phyloP scores from a whole-genome alignment of 1,140 invertebrate genomes.

The Orchesella cincta region DNA sequence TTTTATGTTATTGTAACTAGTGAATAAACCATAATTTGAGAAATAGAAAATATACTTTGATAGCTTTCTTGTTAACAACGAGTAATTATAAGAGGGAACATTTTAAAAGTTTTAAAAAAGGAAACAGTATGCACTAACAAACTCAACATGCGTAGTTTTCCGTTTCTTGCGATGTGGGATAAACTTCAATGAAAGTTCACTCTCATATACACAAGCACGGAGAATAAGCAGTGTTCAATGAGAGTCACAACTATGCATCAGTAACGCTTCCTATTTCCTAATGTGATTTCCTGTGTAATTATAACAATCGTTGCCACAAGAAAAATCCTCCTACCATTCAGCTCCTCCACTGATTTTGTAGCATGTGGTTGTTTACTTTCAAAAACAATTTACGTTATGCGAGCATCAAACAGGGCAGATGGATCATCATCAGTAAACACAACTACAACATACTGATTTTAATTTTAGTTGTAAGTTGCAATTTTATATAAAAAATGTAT shows the following conservation, averaged over 20 bases:
- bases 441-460: no score
- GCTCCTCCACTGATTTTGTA: neutral
- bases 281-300: constrained; percentile 4
- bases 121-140: neutral
- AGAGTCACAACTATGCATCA: neutral
- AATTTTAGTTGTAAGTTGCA: no score
- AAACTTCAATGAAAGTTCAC: neutral
- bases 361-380: neutral
- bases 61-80: no score
- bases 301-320: neutral
- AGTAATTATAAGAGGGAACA: neutral
- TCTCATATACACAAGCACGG: no score
- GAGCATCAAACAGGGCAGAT: neutral
- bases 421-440: no score
- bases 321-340: neutral
- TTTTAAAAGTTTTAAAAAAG: neutral
- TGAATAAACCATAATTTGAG: no score
- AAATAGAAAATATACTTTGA: no score
- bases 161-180: neutral
- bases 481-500: neutral
- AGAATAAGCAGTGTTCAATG: no score
- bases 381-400: neutral
- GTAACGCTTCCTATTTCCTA: neutral
- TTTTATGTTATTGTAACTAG: no score
- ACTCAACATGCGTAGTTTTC: neutral